Evolutionary conservation across 1,140 invertebrate genomes (phyloP).

Genomic region (Drosophila dunni): DNA sequence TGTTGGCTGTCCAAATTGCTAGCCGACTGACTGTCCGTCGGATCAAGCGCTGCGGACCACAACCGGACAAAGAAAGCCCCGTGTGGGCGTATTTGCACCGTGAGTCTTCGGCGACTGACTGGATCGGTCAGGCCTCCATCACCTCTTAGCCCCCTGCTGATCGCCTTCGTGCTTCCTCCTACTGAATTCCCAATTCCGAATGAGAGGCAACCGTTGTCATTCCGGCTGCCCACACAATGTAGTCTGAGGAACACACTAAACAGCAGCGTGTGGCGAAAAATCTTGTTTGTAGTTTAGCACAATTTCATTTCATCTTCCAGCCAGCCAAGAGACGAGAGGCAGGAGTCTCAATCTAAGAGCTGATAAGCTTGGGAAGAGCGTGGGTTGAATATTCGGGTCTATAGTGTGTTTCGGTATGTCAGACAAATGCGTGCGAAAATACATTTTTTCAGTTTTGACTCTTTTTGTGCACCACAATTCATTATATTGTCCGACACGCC

Average conservation of each 20-base stretch:
- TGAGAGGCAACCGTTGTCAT: conserved; percentile 40
- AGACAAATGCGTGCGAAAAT: conserved; percentile 76
- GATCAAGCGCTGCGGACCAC: conserved; percentile 45
- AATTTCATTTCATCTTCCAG: conserved; percentile 74
- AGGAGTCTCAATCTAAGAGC: conserved; percentile 65
- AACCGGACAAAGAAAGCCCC: conserved; percentile 59
- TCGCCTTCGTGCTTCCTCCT: neutral
- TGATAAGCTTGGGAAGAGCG: conserved; percentile 37
- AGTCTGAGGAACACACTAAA: conserved; percentile 23
- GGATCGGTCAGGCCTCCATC: neutral
- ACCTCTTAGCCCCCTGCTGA: neutral
- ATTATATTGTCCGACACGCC: conserved; percentile 58
- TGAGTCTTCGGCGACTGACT: conserved; percentile 17
- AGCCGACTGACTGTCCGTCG: conserved; percentile 15
- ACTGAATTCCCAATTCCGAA: conserved; percentile 15
- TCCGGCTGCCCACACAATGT: conserved; percentile 47
- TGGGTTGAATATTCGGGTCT: neutral
- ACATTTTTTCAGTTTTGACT: conserved; percentile 53
- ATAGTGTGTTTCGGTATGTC: conserved; percentile 23
- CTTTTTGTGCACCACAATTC: conserved; percentile 35
- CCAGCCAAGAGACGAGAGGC: neutral
- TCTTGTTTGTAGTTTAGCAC: conserved; percentile 81
- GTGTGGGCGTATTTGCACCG: conserved; percentile 58
- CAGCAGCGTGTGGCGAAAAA: conserved; percentile 39
- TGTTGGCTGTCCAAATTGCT: conserved; percentile 54